Conservation (phyloP, 2,888 invertebrate species). For the Crocallis elinguaria region DNA sequence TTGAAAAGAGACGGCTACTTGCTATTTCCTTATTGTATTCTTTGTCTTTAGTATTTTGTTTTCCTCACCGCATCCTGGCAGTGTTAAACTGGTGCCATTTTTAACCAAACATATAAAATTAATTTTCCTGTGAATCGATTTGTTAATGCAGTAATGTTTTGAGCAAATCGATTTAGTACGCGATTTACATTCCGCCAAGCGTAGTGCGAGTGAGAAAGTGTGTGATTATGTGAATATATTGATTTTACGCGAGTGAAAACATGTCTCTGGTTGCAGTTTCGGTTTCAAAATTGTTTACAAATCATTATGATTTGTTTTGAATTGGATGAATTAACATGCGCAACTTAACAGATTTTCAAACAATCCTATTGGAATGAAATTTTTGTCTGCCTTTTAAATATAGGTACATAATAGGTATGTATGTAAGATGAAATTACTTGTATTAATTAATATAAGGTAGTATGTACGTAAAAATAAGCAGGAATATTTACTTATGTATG, state of each 20-base stretch:
- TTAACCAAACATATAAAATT: not conserved
- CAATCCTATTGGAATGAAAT: too few relatives aligned
- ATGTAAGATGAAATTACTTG: too few relatives aligned
- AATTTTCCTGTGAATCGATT: constrained; percentile 17
- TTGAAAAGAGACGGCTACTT: constrained; percentile 15
- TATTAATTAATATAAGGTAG: too few relatives aligned
- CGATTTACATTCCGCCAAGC: not conserved
- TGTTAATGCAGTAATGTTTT: not conserved
- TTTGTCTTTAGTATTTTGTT: constrained; percentile 20
- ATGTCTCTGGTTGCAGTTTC: not conserved
- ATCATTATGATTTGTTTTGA: not conserved
- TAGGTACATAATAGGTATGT: too few relatives aligned
- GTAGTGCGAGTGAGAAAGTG: not conserved
- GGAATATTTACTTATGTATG: too few relatives aligned
- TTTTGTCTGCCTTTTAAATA: not conserved
- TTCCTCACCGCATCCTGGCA: constrained; percentile 11
- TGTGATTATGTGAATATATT: constrained; percentile 24
- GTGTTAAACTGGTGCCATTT: constrained; percentile 12
- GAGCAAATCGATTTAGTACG: not conserved
- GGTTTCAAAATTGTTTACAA: not conserved
- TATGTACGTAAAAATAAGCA: too few relatives aligned
- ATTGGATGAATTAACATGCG: not conserved
- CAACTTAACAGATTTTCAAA: too few relatives aligned
- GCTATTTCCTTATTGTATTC: constrained; percentile 6
- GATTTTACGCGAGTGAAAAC: constrained; percentile 22